A percentile compares a stretch with the other conserved stretches of the same genome.
These are phyloP conservation scores for Pipa parva DNA, from an alignment of 2,113 vertebrate genomes.

Conservation along the genomic window DNA sequence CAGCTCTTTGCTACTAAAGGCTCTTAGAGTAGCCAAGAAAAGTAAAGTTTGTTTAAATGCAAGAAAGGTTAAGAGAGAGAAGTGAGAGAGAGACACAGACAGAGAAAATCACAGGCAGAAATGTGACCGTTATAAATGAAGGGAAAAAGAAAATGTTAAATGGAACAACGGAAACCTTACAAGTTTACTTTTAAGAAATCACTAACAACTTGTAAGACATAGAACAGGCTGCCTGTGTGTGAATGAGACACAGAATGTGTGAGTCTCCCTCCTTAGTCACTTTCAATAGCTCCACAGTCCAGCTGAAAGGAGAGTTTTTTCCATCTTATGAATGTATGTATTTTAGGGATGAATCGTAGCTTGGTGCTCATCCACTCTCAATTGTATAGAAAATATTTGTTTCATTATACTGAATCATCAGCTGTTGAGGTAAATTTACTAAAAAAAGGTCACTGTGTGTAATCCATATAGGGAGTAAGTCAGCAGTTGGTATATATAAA, in stretches of 20 bases:
- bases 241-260: slow-evolving; percentile 36
- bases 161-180: slow-evolving; percentile 65
- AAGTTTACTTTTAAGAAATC: slow-evolving; percentile 73
- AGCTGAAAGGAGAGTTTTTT: slow-evolving; percentile 67
- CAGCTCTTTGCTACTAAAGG: slow-evolving; percentile 46
- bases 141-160: slow-evolving; percentile 54
- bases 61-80: slow-evolving; percentile 39
- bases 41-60: slow-evolving; percentile 53
- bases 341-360: slow-evolving; percentile 37
- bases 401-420: no score
- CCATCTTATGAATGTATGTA: slow-evolving; percentile 61
- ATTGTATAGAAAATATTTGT: no score
- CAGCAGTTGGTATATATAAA: no score
- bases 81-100: slow-evolving; percentile 55
- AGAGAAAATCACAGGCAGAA: slow-evolving; percentile 48
- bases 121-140: slow-evolving; percentile 35
- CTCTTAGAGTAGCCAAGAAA: slow-evolving; percentile 47
- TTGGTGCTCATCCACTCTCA: neutral
- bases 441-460: no score
- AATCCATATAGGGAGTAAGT: no score
- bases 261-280: slow-evolving; percentile 49
- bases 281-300: slow-evolving; percentile 71
- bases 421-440: no score
- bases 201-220: slow-evolving; percentile 68
- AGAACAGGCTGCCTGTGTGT: slow-evolving; percentile 57